phyloP scores from a whole-genome alignment of 92 coral and sea anemone species.

The Zoanthus solanderi region DNA sequence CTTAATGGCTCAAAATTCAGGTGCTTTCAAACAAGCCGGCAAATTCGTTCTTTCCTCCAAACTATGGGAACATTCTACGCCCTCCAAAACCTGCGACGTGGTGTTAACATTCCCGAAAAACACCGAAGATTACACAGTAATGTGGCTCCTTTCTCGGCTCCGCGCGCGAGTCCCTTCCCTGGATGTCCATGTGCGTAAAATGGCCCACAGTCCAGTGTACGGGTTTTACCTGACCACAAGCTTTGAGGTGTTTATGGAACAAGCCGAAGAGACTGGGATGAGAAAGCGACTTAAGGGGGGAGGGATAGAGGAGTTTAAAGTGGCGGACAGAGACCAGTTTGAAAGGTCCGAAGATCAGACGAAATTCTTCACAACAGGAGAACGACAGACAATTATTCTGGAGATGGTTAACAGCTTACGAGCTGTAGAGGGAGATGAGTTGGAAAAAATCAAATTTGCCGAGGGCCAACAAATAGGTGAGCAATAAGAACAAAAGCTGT shows the following conservation, averaged over 20 bases:
- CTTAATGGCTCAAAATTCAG: conserved; percentile 23
- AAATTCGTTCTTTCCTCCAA: conserved; percentile 97
- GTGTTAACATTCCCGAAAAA: conserved; percentile 92
- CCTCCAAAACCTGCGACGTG: conserved; percentile 95
- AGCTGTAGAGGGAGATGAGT: conserved; percentile 96
- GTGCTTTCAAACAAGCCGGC: conserved; percentile 81
- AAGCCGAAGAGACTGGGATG: conserved; percentile 90
- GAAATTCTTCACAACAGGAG: conserved; percentile 92
- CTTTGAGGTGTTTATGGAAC: conserved; percentile 77
- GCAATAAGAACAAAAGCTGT: neutral
- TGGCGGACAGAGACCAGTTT: conserved; percentile 76
- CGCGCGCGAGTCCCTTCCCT: conserved; percentile 95
- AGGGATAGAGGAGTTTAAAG: conserved; percentile 92
- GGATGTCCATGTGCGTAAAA: conserved; percentile 97
- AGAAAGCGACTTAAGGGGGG: conserved; percentile 93
- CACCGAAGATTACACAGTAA: conserved; percentile 97
- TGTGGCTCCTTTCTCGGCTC: conserved; percentile 98
- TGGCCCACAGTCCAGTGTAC: conserved; percentile 96
- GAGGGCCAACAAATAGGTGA: conserved; percentile 97
- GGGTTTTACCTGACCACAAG: conserved; percentile 91
- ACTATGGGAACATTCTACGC: conserved; percentile 96
- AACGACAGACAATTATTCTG: conserved; percentile 91
- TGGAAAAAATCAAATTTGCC: conserved; percentile 93
- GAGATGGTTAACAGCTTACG: conserved; percentile 93
- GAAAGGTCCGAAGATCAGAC: conserved; percentile 93